A percentile compares a stretch with the other conserved stretches of the same genome.
These are phyloP conservation scores for Rhamphomyia laevipes DNA, from an alignment of 2,888 invertebrate species.

Conservation along the genomic window DNA sequence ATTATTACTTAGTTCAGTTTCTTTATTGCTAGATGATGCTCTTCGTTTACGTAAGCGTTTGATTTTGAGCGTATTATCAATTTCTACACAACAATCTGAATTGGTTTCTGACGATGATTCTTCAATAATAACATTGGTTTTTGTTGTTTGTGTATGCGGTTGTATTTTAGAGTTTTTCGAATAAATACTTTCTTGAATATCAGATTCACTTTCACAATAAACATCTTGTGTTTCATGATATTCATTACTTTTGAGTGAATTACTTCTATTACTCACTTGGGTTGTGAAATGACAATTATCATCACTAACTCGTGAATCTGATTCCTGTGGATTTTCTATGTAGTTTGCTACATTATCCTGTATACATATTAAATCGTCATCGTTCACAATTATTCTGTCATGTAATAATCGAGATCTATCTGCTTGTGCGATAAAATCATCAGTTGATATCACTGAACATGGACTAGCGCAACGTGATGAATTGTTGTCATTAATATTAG, in stretches of 20 bases:
- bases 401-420: conserved; percentile 27
- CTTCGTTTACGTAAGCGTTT: conserved; percentile 31
- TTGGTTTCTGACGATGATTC: conserved; percentile 5
- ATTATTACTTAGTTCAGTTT: conserved; percentile 21
- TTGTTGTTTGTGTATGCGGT: neutral
- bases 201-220: conserved; percentile 47
- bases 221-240: conserved; percentile 40
- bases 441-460: conserved; percentile 30
- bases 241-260: conserved; percentile 13
- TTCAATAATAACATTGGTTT: conserved; percentile 19
- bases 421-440: conserved; percentile 34
- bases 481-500: conserved; percentile 2
- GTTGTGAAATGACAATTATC: neutral
- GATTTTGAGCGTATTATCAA: conserved; percentile 18
- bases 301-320: neutral
- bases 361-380: conserved; percentile 27
- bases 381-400: conserved; percentile 18
- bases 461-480: conserved; percentile 26
- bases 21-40: conserved; percentile 26
- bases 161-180: conserved; percentile 21
- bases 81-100: conserved; percentile 10
- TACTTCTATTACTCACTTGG: conserved; percentile 6
- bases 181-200: conserved; percentile 34
- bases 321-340: neutral
- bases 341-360: conserved; percentile 8